A percentile compares a stretch with the other conserved stretches of the same genome.
Conservation (phyloP, 2,888 invertebrate genomes). For the Diaphora mendica region DNA sequence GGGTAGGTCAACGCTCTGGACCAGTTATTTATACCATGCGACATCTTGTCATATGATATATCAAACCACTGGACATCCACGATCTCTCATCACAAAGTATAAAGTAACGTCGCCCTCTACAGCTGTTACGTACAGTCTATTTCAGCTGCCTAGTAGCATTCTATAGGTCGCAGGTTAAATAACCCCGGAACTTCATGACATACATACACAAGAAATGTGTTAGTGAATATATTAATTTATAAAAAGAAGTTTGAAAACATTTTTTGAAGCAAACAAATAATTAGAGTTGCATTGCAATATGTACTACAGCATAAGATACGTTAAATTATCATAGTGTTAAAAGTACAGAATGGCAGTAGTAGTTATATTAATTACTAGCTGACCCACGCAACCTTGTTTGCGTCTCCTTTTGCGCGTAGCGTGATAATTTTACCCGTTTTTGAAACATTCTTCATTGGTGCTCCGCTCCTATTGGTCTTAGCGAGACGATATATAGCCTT, state of each 20-base stretch:
- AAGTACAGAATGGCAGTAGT: no score
- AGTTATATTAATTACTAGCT: no score
- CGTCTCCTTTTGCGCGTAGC: no score
- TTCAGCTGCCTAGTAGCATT: conserved; percentile 35
- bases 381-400: no score
- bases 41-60: conserved; percentile 66
- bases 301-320: no score
- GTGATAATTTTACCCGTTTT: no score
- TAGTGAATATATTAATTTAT: background rate
- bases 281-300: no score
- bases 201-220: conserved; percentile 16
- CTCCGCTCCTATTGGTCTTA: no score
- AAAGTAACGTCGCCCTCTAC: conserved; percentile 58
- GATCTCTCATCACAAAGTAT: conserved; percentile 64
- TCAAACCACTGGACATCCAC: conserved; percentile 65
- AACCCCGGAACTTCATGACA: conserved; percentile 24
- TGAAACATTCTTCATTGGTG: no score
- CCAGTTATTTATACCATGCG: conserved; percentile 64
- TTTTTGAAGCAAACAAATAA: no score
- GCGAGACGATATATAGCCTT: no score
- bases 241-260: background rate
- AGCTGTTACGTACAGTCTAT: conserved; percentile 54
- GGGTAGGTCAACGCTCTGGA: conserved; percentile 63
- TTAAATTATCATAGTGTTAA: no score
- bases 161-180: conserved; percentile 22